Base-by-base conservation (phyloP, 2,797 vertebrate species). In the Rhabdomys pumilio region DNA sequence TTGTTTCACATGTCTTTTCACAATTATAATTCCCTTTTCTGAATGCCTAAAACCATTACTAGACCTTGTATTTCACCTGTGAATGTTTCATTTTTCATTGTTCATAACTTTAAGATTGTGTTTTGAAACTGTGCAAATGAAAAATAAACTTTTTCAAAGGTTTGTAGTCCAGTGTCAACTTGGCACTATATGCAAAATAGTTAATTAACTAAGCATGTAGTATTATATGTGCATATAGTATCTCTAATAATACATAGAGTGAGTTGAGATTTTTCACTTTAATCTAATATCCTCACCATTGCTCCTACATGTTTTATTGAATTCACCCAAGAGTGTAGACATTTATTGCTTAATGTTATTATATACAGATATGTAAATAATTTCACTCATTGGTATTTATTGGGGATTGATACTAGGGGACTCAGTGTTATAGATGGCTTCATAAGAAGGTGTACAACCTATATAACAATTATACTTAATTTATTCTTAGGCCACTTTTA, bases 41-140 rank as follows among this genome's bases (percentile, higher is more conserved):
- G 31, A 95, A 83, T 83, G 10, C 13, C 9, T 93, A 53, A 72
- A 91, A 57, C 29, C n/a, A 81, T 93, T 81, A 81, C 24, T 6
- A 41, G n/a, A 29, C 14, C 11, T 81, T 53, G 7, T 22, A 83
- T 57, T 93, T 59, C 88, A 59, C 26, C 65, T 1, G 24, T 50
- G 67, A 24, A 84, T 82, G 22, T 2, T 22, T 82, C 73, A 57
- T 81, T 6, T 38, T 87, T 77, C 55, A 89, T 11, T 63, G 31
- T 44, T 93, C 24, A 41, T 22, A 41, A 41, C 29, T 77, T 86
- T 87, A 57, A 81, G 20, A 0, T 0, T 59, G 34, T 55, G 19
- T 63, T 8, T 44, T 20, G 0, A 20, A 81, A 50, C 55, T 73
- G 82, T 57, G 31, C 10, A 94, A 84, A 89, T 17, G 57, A 4